Percentiles rank a stretch among this genome's conserved stretches.
Conservation (phyloP, 2,888 invertebrate genomes). For the Thereva nobilitata region DNA sequence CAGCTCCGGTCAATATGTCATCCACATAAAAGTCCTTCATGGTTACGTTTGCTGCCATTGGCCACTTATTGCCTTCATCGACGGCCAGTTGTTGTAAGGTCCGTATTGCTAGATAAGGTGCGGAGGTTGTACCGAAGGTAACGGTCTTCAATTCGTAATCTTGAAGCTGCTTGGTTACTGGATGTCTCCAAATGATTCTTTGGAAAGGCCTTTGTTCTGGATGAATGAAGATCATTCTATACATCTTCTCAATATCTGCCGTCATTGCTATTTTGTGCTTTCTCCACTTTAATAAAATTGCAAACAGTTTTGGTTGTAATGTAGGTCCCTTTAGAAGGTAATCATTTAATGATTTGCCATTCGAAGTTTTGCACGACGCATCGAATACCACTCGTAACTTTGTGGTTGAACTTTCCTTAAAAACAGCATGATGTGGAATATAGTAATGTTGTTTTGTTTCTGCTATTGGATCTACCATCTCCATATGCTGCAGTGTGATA, state of each 20-base stretch:
- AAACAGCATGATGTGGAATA: constrained; percentile 3
- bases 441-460: too few relatives aligned
- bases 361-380: background rate
- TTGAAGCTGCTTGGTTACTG: background rate
- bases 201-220: background rate
- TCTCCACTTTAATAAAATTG: constrained; percentile 4
- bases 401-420: background rate
- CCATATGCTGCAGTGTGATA: background rate
- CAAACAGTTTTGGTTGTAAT: constrained; percentile 4
- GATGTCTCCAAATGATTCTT: background rate
- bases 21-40: too few relatives aligned
- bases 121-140: background rate
- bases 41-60: background rate
- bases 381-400: background rate
- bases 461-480: background rate
- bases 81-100: constrained; percentile 4
- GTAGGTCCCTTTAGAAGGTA: constrained; percentile 5
- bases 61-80: background rate
- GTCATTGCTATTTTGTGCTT: constrained; percentile 1
- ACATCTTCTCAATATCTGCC: background rate
- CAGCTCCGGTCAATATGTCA: too few relatives aligned
- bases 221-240: constrained; percentile 3
- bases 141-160: background rate
- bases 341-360: constrained; percentile 9
- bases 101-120: background rate